Evolutionary conservation across 2,888 invertebrate species (phyloP), one percentile per base, ranked within the genome.

Genomic region (Plebejus anna): DNA sequence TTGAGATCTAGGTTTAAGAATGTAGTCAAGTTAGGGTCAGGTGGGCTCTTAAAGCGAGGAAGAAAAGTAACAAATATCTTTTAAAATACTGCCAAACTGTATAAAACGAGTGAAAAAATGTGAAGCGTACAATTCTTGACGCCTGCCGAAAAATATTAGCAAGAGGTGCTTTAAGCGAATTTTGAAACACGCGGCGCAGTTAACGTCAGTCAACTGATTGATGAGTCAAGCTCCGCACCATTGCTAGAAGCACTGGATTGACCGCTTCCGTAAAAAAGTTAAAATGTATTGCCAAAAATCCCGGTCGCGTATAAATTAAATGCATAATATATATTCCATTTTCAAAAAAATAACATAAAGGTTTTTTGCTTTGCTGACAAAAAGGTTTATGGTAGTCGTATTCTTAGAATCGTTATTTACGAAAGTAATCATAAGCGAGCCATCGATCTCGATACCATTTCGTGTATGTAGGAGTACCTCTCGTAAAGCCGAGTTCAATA

Each of bases 401-500:
- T 66, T 28, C 13, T 66, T 32, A 5, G 66, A 36, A 66, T 32
- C 13, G 32, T 32, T 66, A 36, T 66, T 66, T 66, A 4, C 11
- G 32, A 66, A 66, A 32, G 66, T 66, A 66, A 66, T 66, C 66
- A 66, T 66, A 66, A 32, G 71, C 42, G 70, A 72, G 51, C 28
- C 28, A 73, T 51, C 32, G 51, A 73, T 32, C 28, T 55, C 13
- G 47, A 73, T 51, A 16, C 73, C 73, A 73, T 73, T 73, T 73
- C 55, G 55, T 51, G 73, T 51, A 72, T 51, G 72, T 22, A 22
- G 22, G 22, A 22, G 22, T 47, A 73, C 51, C 47, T 51, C 47
- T 73, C 73, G 28, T 55, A 73, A 73, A 73, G 73, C 73, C 32
- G 42, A 73, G 73, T 55, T 51, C 73, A 73, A 73, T 73, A 73